Percentiles rank a stretch among this genome's conserved stretches.
Evolutionary conservation across 2,797 vertebrate species (phyloP).

Genomic region (Rachycentron canadum): DNA sequence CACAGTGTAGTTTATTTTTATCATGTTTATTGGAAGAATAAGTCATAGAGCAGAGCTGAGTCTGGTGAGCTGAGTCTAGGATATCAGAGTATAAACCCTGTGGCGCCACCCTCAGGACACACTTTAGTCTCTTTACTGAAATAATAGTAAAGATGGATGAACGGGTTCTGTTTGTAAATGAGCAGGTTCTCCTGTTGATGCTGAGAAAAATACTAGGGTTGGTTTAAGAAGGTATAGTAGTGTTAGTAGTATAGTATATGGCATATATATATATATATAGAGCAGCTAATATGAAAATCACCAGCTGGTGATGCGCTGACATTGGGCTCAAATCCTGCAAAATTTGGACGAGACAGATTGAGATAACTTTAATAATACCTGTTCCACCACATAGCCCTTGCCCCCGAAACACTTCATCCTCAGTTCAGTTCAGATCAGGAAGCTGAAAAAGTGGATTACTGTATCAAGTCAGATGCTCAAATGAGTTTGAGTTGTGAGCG

Average conservation of each 20-base stretch:
- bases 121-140: neutral
- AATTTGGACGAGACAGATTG: neutral
- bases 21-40: neutral
- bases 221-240: neutral
- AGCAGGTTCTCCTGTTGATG: neutral
- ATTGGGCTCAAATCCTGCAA: neutral
- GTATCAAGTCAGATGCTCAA: neutral
- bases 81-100: neutral
- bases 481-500: neutral
- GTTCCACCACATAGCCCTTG: neutral
- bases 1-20: too few relatives aligned
- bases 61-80: neutral
- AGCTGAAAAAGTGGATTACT: neutral
- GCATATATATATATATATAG: too few relatives aligned
- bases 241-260: too few relatives aligned
- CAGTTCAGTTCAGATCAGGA: neutral
- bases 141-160: neutral
- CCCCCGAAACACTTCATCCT: neutral
- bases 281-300: neutral
- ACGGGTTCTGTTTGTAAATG: too few relatives aligned
- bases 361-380: neutral
- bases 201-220: neutral
- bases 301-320: neutral
- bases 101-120: conserved; percentile 14
- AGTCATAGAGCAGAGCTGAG: neutral